These are phyloP conservation scores for Allolobophora icterica DNA, from an alignment of 2,888 invertebrate species.

Conservation along the genomic window DNA sequence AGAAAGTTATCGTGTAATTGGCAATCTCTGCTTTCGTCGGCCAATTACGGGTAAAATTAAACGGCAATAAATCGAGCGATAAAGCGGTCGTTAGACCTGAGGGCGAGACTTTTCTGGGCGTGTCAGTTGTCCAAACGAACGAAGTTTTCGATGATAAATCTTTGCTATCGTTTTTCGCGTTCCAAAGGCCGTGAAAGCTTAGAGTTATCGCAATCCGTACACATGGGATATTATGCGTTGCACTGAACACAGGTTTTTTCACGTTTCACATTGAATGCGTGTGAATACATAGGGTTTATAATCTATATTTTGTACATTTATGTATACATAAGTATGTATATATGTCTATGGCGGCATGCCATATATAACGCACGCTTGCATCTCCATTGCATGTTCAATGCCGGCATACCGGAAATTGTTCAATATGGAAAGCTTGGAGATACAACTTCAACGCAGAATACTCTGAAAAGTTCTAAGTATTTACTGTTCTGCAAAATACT, in stretches of 20 bases:
- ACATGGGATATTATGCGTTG: not conserved
- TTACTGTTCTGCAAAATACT: not conserved
- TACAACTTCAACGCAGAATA: not conserved
- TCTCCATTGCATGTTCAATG: not conserved
- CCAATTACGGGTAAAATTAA: constrained; percentile 17
- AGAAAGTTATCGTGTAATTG: not conserved
- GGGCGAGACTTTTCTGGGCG: not conserved
- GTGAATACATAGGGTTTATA: no score
- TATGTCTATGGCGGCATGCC: not conserved
- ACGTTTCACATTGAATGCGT: not conserved
- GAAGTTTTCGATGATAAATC: not conserved
- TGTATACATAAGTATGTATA: no score
- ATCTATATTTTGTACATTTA: no score
- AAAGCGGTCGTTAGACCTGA: not conserved
- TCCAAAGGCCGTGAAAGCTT: not conserved
- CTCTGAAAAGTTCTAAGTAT: not conserved
- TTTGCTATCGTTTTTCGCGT: constrained; percentile 8
- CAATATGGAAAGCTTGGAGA: not conserved
- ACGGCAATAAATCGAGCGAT: not conserved
- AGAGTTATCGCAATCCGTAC: not conserved
- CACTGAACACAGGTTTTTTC: not conserved
- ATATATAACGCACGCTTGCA: not conserved
- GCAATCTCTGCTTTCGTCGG: not conserved
- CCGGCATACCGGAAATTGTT: not conserved
- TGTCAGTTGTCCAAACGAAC: not conserved